These are phyloP conservation scores for Bombyx mori DNA, from an alignment of 1,140 invertebrate species.

Conservation along the genomic window DNA sequence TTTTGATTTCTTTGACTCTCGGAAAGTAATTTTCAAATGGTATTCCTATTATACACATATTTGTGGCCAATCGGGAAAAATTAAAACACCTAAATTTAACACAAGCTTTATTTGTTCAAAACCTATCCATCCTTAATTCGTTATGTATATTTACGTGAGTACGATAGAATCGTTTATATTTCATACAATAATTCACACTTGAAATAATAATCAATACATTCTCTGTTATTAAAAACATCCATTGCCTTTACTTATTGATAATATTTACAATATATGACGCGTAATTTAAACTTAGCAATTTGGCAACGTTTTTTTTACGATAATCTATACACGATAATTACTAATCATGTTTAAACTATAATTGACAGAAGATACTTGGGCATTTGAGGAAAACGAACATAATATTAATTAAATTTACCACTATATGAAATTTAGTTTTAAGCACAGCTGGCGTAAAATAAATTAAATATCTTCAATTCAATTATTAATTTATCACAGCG, in stretches of 20 bases:
- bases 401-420: background rate
- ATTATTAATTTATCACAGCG: constrained; percentile 36
- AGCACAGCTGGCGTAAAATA: background rate
- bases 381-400: constrained; percentile 1
- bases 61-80: constrained; percentile 1
- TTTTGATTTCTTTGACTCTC: background rate
- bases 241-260: constrained; percentile 53
- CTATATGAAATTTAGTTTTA: background rate
- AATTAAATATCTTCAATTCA: constrained; percentile 17
- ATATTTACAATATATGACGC: too few species aligned
- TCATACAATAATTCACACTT: constrained; percentile 30
- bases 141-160: constrained; percentile 24
- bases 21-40: background rate
- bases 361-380: constrained; percentile 61
- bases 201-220: constrained; percentile 33
- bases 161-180: constrained; percentile 34
- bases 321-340: constrained; percentile 45
- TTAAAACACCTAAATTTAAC: constrained; percentile 42
- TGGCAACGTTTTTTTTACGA: constrained; percentile 50
- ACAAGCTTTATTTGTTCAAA: constrained; percentile 65
- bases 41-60: background rate
- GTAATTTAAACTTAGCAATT: constrained; percentile 33
- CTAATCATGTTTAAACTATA: constrained; percentile 42
- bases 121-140: constrained; percentile 48
- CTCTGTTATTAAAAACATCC: constrained; percentile 49